These are phyloP conservation scores for Falco naumanni DNA, from an alignment of 2,797 vertebrate species.

Conservation along the genomic window DNA sequence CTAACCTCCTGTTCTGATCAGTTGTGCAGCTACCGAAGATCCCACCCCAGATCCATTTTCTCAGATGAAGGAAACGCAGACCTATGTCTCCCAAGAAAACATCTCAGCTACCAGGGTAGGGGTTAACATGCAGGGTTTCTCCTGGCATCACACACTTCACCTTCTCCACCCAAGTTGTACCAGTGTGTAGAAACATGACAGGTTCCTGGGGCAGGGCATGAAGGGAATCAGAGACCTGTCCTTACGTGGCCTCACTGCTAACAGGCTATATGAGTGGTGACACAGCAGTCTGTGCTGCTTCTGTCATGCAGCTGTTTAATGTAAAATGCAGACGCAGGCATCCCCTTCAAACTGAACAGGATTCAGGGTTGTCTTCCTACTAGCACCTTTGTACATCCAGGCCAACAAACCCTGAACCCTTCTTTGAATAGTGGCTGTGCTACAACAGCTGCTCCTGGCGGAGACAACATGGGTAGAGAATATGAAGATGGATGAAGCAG, in stretches of 20 bases:
- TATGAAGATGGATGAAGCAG: background rate
- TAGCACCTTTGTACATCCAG: background rate
- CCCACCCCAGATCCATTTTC: background rate
- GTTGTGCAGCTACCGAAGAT: rapidly evolving
- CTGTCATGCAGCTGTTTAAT: background rate
- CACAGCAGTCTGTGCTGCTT: background rate
- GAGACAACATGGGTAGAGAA: background rate
- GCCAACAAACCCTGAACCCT: background rate
- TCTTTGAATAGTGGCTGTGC: background rate
- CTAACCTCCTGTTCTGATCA: background rate
- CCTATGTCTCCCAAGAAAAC: rapidly evolving
- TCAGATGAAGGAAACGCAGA: background rate
- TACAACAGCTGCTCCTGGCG: background rate
- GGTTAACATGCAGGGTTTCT: background rate
- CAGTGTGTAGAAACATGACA: background rate
- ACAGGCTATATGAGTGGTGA: background rate
- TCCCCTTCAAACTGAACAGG: background rate
- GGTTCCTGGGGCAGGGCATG: background rate
- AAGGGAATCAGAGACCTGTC: background rate
- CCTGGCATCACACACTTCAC: background rate
- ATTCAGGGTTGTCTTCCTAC: background rate
- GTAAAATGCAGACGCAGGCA: background rate
- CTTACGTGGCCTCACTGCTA: background rate
- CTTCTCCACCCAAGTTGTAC: background rate
- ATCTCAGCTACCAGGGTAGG: background rate